A percentile compares a stretch with the other conserved stretches of the same genome.
phyloP scores from a whole-genome alignment of 1,140 invertebrate species.

The Drosophila sp. region DNA sequence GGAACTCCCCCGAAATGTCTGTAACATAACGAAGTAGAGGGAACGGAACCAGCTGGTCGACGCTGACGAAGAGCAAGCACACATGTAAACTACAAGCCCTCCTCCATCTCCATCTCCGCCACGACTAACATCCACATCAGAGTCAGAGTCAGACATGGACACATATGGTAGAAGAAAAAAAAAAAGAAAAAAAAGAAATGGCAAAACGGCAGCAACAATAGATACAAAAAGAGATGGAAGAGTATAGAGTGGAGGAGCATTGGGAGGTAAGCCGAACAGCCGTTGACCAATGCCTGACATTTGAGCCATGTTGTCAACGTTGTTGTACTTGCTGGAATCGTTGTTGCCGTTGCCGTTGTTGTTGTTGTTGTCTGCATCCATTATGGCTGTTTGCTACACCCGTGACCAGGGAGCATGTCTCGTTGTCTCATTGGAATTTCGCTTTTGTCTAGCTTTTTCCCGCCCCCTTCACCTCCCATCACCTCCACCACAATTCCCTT shows the following conservation, averaged over 20 bases:
- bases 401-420: slow-evolving; percentile 34
- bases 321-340: slow-evolving; percentile 29
- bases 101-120: slow-evolving; percentile 23
- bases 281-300: slow-evolving; percentile 77
- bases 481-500: background rate
- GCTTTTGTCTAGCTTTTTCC: slow-evolving; percentile 43
- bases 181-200: slow-evolving; percentile 33
- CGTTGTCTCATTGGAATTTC: slow-evolving; percentile 63
- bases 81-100: slow-evolving; percentile 65
- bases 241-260: too few relatives aligned
- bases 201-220: slow-evolving; percentile 37
- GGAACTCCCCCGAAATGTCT: background rate
- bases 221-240: slow-evolving; percentile 24
- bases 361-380: slow-evolving; percentile 66
- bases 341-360: slow-evolving; percentile 43
- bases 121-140: slow-evolving; percentile 58
- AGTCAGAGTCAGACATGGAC: slow-evolving; percentile 39
- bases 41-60: slow-evolving; percentile 3
- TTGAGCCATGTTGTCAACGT: slow-evolving; percentile 79
- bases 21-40: background rate
- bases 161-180: slow-evolving; percentile 54
- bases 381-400: slow-evolving; percentile 68
- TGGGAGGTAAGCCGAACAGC: slow-evolving; percentile 40
- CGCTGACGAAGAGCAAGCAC: slow-evolving; percentile 26
- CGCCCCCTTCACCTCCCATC: background rate